These are phyloP conservation scores for Drosophila kikkawai DNA, from an alignment of 1,140 invertebrate species.

Conservation along the genomic window DNA sequence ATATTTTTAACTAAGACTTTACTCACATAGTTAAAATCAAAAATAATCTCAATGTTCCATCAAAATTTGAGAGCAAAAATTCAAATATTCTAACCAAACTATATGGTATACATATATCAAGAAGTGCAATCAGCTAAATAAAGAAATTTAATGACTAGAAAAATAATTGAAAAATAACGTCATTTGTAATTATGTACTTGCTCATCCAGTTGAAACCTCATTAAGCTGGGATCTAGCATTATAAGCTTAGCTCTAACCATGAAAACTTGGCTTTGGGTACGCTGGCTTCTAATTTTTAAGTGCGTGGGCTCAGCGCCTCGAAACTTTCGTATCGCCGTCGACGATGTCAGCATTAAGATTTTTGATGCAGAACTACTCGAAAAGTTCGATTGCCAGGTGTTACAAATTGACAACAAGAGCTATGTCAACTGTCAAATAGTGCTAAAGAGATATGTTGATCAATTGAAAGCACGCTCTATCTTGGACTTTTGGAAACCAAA, in stretches of 20 bases:
- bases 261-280: slow-evolving; percentile 20
- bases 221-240: slow-evolving; percentile 1
- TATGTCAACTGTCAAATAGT: slow-evolving; percentile 32
- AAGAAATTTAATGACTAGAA: not conserved
- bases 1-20: too few species aligned
- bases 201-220: slow-evolving; percentile 14
- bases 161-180: not conserved
- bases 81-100: not conserved
- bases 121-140: not conserved
- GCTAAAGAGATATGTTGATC: slow-evolving; percentile 19
- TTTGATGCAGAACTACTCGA: slow-evolving; percentile 31
- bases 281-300: slow-evolving; percentile 13
- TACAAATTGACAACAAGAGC: slow-evolving; percentile 43
- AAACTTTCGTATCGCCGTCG: slow-evolving; percentile 39
- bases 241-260: slow-evolving; percentile 15
- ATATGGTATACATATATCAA: not conserved
- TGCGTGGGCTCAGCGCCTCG: slow-evolving; percentile 11
- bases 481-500: slow-evolving; percentile 35
- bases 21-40: not conserved
- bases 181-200: not conserved
- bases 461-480: not conserved
- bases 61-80: too few species aligned
- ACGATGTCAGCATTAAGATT: slow-evolving; percentile 25
- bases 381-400: slow-evolving; percentile 12
- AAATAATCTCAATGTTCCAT: not conserved